Evolutionary conservation across 2,797 vertebrate species (phyloP), one percentile per base, ranked within the genome.

Genomic region (Microctenopoma lineatum): DNA sequence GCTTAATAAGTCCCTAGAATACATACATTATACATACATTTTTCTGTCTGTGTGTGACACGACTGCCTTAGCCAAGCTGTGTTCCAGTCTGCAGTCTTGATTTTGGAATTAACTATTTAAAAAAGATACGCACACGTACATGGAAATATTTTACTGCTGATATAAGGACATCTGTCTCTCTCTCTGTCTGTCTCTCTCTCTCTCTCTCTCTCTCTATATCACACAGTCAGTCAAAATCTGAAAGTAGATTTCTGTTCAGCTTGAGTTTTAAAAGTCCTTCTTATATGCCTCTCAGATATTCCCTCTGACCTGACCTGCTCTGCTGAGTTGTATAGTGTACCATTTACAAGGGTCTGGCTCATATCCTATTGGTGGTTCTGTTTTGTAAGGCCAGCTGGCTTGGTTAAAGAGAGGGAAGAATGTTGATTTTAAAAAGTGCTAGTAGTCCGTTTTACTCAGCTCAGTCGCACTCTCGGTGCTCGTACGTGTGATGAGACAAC

Each of bases 11-110:
- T 45, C 44, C 44, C n/a, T 44, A 10, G 18, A 57, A 45, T 14
- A 54, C 42, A 60, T 70, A 47, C 39, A 15, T 44, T 44, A 7
- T 3, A 15, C 16, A 32, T 46, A 39, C 12, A 38, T 39, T 11
- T 64, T 42, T 50, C 36, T 27, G 52, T 54, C 14, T 72, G 59
- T 68, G 9, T 59, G 65, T 73, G 70, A 52, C 61, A 48, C 41
- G 62, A 52, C 38, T 53, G 50, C n/a, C 52, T 47, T 58, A 59
- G 60, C 66, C 70, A 60, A 76, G 46, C 66, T 78, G 42, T 69
- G 73, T 66, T 84, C 53, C 72, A 51, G 76, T 77, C 51, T 83
- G 58, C 26, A 67, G 57, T 42, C 54, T 59, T 78, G 29, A 38
- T 36, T 72, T 73, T 72, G 39, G 9, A 78, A 54, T 55, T 62